Base-by-base conservation (phyloP, 1,140 invertebrate genomes). In the Bombus soroeensis region DNA sequence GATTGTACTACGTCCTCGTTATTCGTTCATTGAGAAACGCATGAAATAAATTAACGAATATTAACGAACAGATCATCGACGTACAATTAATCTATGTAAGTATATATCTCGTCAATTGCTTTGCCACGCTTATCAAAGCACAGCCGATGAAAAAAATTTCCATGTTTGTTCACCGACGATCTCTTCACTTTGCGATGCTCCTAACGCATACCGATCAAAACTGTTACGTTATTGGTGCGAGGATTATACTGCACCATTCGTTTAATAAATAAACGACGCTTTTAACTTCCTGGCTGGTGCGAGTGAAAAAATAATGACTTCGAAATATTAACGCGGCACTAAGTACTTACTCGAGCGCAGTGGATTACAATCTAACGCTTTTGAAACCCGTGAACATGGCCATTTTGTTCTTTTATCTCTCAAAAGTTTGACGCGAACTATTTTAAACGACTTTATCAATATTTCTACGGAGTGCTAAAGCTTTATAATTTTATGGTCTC, bases 291-390 rank as follows among this genome's bases (percentile, higher is more conserved):
- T 47, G 53, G 47, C 39, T 47, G 53, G 22, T 3, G 32, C 28
- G 37, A 43, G 28, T 85, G 47, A 85, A 85, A 80, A 73, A 80
- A 47, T 85, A 85, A 85, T 47, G 76, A 41, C 37, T n/a, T 47
- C 32, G 64, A 71, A 80, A 85, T 85, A 85, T 85, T 85, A 80
- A 80, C 82, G 66, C 28, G 6, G 53, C 70, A 25, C 18, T 78
- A 80, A 72, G 77, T 80, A 73, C 28, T 28, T 62, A 12, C 32
- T 47, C 41, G 22, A n/a, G 59, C 53, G 28, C 41, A 18, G 32
- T 5, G 76, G 39, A 39, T 41, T 47, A 47, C 41, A 64, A 64
- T 80, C 68, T 72, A 39, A n/a, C 32, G 53, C 57, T 43, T 80
- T 71, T 34, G 66, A 84, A 62, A n/a, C 74, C 41, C 34, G 9